A percentile compares a stretch with the other conserved stretches of the same genome.
phyloP scores from a whole-genome alignment of 2,888 invertebrate genomes.

The Nasonia oneida region DNA sequence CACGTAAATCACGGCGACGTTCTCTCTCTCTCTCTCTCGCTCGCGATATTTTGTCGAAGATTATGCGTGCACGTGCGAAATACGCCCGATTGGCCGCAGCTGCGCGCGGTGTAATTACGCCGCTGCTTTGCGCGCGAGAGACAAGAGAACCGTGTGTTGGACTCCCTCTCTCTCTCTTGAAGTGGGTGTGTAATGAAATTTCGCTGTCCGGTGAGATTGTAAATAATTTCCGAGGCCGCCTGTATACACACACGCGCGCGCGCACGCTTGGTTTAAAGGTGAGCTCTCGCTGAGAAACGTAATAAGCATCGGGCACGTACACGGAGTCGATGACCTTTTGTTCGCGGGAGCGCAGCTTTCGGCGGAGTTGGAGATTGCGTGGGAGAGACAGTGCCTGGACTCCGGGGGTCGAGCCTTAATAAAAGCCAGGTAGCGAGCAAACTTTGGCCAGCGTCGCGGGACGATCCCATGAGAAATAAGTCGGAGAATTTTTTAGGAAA shows the following conservation, averaged over 20 bases:
- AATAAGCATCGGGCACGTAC: not conserved
- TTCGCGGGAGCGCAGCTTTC: not conserved
- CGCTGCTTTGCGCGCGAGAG: not conserved
- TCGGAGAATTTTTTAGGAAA: slow-evolving; percentile 55
- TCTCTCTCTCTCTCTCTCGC: slow-evolving; percentile 5
- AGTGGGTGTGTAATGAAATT: slow-evolving; percentile 50
- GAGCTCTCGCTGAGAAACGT: slow-evolving; percentile 8
- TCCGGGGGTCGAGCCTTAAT: slow-evolving; percentile 44
- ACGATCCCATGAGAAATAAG: slow-evolving; percentile 52
- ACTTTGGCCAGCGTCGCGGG: slow-evolving; percentile 11
- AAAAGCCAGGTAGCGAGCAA: slow-evolving; percentile 55
- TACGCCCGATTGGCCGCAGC: slow-evolving; percentile 26
- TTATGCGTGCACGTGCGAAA: slow-evolving; percentile 33
- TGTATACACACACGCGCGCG: too few species aligned
- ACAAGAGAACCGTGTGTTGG: slow-evolving; percentile 21
- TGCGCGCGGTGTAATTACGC: slow-evolving; percentile 41
- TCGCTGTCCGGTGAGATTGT: slow-evolving; percentile 8
- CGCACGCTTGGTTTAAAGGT: not conserved
- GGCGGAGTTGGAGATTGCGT: slow-evolving; percentile 1
- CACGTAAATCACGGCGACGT: slow-evolving; percentile 18
- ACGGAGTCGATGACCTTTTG: not conserved
- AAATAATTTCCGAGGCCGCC: slow-evolving; percentile 6
- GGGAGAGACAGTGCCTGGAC: not conserved
- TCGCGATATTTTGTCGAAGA: slow-evolving; percentile 49
- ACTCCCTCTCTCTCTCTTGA: not conserved